These are phyloP conservation scores for Tetrapedia diversipes DNA, from an alignment of 2,888 invertebrate species.

Conservation along the genomic window DNA sequence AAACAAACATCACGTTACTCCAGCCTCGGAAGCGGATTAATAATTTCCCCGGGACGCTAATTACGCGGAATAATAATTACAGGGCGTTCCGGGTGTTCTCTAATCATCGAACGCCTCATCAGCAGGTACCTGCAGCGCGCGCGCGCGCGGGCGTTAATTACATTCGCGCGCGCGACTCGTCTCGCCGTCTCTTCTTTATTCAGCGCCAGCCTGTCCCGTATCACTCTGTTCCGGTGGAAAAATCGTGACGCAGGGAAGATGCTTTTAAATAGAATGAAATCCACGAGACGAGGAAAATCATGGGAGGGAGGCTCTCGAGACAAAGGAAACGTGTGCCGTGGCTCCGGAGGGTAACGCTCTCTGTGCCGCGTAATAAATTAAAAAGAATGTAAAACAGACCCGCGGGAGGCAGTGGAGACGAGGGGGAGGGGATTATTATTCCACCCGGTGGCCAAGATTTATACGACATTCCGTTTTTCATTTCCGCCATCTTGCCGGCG, in stretches of 20 bases:
- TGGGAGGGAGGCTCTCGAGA: slow-evolving; percentile 12
- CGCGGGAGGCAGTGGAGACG: too few relatives aligned
- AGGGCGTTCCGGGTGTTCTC: background rate
- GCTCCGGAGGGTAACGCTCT: slow-evolving; percentile 29
- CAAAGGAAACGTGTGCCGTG: slow-evolving; percentile 37
- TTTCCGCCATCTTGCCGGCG: slow-evolving; percentile 38
- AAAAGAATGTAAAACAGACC: slow-evolving; percentile 52
- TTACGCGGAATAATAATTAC: background rate
- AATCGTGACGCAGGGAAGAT: slow-evolving; percentile 26
- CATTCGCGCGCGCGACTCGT: background rate
- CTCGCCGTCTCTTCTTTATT: background rate
- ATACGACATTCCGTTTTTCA: slow-evolving; percentile 50
- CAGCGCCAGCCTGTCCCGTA: background rate
- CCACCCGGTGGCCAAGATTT: slow-evolving; percentile 41
- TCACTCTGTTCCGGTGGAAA: background rate
- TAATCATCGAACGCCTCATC: slow-evolving; percentile 25
- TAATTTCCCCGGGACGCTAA: background rate
- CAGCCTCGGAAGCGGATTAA: background rate
- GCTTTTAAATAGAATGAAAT: slow-evolving; percentile 43
- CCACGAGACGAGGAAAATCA: too few relatives aligned
- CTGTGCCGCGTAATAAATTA: slow-evolving; percentile 52
- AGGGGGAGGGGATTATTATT: slow-evolving; percentile 58
- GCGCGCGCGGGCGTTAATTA: slow-evolving; percentile 10
- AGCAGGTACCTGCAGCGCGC: background rate
- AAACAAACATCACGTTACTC: background rate